Evolutionary conservation across 2,113 vertebrate species (phyloP).

Genomic region (Panthera tigris): DNA sequence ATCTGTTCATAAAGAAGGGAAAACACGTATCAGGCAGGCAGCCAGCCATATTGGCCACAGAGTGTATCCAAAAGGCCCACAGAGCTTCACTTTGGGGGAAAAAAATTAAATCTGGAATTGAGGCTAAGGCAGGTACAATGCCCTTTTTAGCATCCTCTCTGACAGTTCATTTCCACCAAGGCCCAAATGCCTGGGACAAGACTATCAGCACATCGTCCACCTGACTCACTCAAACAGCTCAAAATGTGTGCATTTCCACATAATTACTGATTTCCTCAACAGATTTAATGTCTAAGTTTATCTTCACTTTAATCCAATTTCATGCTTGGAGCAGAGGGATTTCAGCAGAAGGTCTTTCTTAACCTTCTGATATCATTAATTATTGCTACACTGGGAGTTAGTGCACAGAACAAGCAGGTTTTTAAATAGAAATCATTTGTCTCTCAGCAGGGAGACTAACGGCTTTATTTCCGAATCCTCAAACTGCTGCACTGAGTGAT

Average conservation of each 20-base stretch:
- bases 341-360: conserved; percentile 82
- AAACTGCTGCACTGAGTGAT: conserved; percentile 71
- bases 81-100: not conserved
- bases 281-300: conserved; percentile 82
- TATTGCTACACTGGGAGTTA: conserved; percentile 87
- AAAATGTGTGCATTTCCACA: conserved; percentile 77
- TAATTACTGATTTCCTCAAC: conserved; percentile 83
- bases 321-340: conserved; percentile 82
- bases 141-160: not conserved
- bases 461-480: conserved; percentile 83
- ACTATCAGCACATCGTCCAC: conserved; percentile 19
- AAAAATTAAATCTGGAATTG: not conserved
- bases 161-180: conserved; percentile 12
- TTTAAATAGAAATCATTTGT: conserved; percentile 90
- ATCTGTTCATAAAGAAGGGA: not conserved
- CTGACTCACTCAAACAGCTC: conserved; percentile 71
- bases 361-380: conserved; percentile 88
- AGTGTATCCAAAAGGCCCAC: not conserved
- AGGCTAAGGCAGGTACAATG: not conserved
- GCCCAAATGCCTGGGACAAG: conserved; percentile 29
- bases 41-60: not conserved
- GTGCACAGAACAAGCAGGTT: conserved; percentile 85
- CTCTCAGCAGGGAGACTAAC: conserved; percentile 86
- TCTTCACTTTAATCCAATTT: conserved; percentile 88
- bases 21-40: not conserved